A percentile compares a stretch with the other conserved stretches of the same genome.
Evolutionary conservation across 2,888 invertebrate genomes (phyloP).

Genomic region (Rhynchonema sp.): DNA sequence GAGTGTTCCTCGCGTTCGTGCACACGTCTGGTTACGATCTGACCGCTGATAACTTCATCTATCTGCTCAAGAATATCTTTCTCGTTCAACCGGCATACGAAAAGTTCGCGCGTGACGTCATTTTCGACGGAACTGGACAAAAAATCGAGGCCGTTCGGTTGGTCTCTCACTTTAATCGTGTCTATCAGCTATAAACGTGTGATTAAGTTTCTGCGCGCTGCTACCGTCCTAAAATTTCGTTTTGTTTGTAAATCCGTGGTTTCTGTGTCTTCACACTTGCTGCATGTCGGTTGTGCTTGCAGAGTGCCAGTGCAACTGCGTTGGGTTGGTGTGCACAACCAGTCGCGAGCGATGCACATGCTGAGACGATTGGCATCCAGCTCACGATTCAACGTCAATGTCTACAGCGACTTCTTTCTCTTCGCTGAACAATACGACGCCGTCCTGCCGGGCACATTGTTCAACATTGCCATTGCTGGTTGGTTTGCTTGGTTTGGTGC

Average conservation of each 20-base stretch:
- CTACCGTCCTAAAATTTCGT: too few relatives aligned
- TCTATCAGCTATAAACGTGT: too few relatives aligned
- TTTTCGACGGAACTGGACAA: constrained; percentile 15
- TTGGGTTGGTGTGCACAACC: constrained; percentile 13
- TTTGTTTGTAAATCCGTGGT: too few relatives aligned
- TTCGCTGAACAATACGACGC: constrained; percentile 27
- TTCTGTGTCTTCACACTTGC: too few relatives aligned
- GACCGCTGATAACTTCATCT: constrained; percentile 21
- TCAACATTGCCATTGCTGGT: constrained; percentile 57
- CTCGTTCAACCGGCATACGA: constrained; percentile 19
- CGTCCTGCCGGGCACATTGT: constrained; percentile 23
- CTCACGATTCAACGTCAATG: constrained; percentile 17
- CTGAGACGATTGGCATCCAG: constrained; percentile 19
- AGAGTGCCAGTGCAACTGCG: constrained; percentile 20
- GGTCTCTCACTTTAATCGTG: too few relatives aligned
- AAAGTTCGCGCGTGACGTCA: constrained; percentile 22
- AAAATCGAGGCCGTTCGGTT: constrained; percentile 20
- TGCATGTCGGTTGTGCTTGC: too few relatives aligned
- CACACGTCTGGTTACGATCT: constrained; percentile 16
- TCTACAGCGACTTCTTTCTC: constrained; percentile 27
- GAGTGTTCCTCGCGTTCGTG: constrained; percentile 13
- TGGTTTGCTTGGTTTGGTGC: not conserved
- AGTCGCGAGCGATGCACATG: constrained; percentile 22
- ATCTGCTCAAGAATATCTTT: constrained; percentile 19
- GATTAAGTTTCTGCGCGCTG: too few relatives aligned